Percentiles rank a stretch among this genome's conserved stretches.
Evolutionary conservation across 2,797 vertebrate genomes (phyloP).

Genomic region (Pantherophis alleghaniensis): DNA sequence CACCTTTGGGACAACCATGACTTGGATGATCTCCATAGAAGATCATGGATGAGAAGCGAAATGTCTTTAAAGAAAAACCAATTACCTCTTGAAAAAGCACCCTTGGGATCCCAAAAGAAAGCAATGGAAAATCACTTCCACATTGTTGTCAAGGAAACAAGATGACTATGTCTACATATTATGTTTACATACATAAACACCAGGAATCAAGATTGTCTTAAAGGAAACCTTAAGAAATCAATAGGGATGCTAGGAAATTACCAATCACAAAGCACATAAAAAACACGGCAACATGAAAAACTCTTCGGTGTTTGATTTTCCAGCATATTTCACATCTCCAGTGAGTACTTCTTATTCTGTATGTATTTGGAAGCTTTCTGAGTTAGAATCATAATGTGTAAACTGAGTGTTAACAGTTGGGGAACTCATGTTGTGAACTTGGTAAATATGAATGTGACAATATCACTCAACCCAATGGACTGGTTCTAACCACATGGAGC

Average conservation of each 20-base stretch:
- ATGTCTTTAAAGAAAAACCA: background rate
- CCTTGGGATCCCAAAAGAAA: background rate
- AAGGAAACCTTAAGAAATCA: background rate
- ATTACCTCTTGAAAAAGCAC: background rate
- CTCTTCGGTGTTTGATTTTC: background rate
- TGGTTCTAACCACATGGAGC: slow-evolving; percentile 3
- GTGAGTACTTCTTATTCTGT: background rate
- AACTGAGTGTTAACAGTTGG: background rate
- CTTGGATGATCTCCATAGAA: no score
- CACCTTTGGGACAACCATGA: no score
- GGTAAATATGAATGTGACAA: background rate
- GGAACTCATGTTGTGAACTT: background rate
- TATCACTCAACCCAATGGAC: background rate
- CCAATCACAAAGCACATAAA: background rate
- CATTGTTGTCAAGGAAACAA: background rate
- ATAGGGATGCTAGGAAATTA: background rate
- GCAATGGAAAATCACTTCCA: background rate
- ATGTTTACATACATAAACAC: background rate
- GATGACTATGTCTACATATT: background rate
- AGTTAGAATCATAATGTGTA: background rate
- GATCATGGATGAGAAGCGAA: no score
- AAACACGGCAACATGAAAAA: background rate
- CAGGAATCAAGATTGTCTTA: background rate
- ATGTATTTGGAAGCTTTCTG: background rate
- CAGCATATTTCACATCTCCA: background rate